Base-by-base conservation (phyloP, 2,888 invertebrate genomes). In the Sinhomidia bicolor region DNA sequence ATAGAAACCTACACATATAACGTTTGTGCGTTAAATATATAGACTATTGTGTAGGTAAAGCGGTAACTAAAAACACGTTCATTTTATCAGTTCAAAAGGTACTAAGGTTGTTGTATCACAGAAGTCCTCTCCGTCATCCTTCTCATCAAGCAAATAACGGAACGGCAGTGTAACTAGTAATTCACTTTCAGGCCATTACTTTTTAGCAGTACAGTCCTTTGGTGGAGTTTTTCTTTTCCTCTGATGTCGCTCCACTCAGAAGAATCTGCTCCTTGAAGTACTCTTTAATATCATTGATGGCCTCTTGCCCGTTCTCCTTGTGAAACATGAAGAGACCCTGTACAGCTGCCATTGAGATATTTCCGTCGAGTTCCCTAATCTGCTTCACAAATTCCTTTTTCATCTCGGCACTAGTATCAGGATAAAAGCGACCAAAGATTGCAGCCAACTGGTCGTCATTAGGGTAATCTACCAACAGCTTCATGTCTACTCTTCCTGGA, bases 251-350 rank as follows among this genome's bases (percentile, higher is more conserved):
- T 57, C 57, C 71, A 54, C 26, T 80, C n/a, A 88, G 1, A 62
- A 88, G 26, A 76, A 85, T 82, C 82, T 90, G 90, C 0, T 90
- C 85, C 23, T 89, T 78, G 62, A 90, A 88, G 78, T 88, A 90
- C 17, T 95, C 94, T 89, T 95, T 93, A 74, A 96, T 95, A 93
- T 96, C 96, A 47, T 95, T 93, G 26, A 97, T 93, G 23, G 97
- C 96, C 32, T 95, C 94, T 76, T 95, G 94, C 9, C 96, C 95
- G 9, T 95, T 93, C 89, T 94, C 93, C 94, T 99, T 99, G 93
- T 97, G 96, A 93, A 97, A 96, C 97, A 99, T 97, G 93, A 99
- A 99, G 93, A 96, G 97, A 29, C 94, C 99, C 94, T 99, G 99
- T 87, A 99, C 95, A 94, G 97, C 97, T 0, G 99, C 99, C 6